Evolutionary conservation across 2,113 vertebrate genomes (phyloP).

Genomic region (Tychaedon coryphoeus): DNA sequence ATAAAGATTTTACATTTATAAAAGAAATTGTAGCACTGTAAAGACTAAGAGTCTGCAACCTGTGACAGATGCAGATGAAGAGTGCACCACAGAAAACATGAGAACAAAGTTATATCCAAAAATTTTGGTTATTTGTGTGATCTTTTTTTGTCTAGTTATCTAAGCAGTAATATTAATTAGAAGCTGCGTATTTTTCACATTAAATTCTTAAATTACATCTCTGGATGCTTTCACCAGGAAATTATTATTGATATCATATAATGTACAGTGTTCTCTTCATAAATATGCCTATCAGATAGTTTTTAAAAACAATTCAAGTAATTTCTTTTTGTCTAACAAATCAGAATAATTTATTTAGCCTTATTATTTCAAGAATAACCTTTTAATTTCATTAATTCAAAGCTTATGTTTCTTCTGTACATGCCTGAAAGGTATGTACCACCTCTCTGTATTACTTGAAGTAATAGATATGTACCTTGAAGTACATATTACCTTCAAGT

Average conservation of each 20-base stretch:
- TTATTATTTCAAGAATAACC: not conserved
- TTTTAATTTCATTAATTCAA: not conserved
- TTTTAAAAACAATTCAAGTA: not conserved
- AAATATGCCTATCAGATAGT: not conserved
- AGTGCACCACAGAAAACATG: not conserved
- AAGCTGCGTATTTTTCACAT: not conserved
- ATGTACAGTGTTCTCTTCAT: not conserved
- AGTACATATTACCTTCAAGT: too few relatives aligned
- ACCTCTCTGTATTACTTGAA: not conserved
- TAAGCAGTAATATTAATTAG: not conserved
- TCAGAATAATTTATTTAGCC: not conserved
- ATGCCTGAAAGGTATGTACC: not conserved
- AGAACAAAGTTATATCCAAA: not conserved
- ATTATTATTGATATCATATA: not conserved
- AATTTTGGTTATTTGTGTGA: not conserved
- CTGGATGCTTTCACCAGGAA: not conserved
- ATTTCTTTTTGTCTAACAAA: not conserved
- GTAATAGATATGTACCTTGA: too few relatives aligned
- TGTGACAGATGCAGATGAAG: not conserved
- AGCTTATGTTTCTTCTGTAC: not conserved
- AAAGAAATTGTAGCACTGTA: not conserved
- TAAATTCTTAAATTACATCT: not conserved
- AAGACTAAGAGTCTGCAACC: not conserved
- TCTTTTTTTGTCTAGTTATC: not conserved
- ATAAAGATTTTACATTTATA: not conserved